A percentile compares a stretch with the other conserved stretches of the same genome.
These are phyloP conservation scores for Augochlora pura DNA, from an alignment of 1,140 invertebrate species.

Conservation along the genomic window DNA sequence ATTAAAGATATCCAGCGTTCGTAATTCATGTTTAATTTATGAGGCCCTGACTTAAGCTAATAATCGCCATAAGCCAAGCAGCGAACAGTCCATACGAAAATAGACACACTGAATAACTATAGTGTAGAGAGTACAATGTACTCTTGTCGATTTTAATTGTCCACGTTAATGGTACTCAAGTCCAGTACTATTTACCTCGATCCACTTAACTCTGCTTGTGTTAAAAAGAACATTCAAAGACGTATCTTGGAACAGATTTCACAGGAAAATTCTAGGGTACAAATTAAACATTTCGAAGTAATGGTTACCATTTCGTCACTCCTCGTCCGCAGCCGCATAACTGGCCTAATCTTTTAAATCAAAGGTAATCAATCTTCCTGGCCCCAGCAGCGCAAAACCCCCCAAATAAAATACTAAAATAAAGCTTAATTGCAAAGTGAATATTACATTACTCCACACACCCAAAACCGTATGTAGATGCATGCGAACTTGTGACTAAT, in stretches of 20 bases:
- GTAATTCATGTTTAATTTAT: conserved; percentile 4
- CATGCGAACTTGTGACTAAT: background rate
- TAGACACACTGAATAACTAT: too few species aligned
- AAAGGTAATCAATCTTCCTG: background rate
- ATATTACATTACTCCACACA: background rate
- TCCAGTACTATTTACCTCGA: too few species aligned
- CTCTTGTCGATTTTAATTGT: background rate
- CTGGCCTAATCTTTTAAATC: too few species aligned
- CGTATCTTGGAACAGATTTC: too few species aligned
- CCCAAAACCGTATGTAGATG: background rate
- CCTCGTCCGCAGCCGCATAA: background rate
- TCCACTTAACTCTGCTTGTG: too few species aligned
- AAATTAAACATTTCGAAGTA: too few species aligned
- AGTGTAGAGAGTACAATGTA: too few species aligned
- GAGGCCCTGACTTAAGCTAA: background rate
- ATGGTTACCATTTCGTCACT: background rate
- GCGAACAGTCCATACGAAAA: too few species aligned
- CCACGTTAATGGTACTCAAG: too few species aligned
- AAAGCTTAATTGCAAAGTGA: background rate
- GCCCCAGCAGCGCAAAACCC: background rate
- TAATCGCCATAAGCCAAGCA: too few species aligned
- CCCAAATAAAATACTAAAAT: background rate
- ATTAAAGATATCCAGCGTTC: background rate
- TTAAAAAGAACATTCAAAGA: too few species aligned
- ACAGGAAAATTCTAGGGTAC: too few species aligned